A percentile compares a stretch with the other conserved stretches of the same genome.
These are phyloP conservation scores for Ctenosaura bakeri DNA, from an alignment of 2,797 vertebrate species.

Conservation along the genomic window DNA sequence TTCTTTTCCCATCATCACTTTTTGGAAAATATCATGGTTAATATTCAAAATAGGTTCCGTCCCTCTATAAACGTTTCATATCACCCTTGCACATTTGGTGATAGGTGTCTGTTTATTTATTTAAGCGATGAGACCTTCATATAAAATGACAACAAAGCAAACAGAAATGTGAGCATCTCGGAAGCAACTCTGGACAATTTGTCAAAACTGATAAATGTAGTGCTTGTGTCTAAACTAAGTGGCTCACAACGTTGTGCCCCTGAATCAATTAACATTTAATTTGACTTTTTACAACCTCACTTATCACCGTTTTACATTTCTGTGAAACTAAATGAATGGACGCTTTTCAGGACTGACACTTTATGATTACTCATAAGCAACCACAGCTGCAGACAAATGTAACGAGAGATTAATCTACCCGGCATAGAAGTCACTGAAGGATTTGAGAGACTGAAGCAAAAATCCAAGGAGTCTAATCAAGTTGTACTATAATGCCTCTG, in stretches of 20 bases:
- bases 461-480: constrained; percentile 17
- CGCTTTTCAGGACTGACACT: constrained; percentile 76
- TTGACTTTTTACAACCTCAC: constrained; percentile 81
- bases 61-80: constrained; percentile 49
- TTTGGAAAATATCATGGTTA: constrained; percentile 58
- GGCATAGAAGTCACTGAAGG: constrained; percentile 41
- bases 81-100: constrained; percentile 35
- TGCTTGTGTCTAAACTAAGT: constrained; percentile 68
- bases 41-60: constrained; percentile 35
- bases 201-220: constrained; percentile 76
- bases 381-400: constrained; percentile 62
- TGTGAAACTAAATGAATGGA: constrained; percentile 76
- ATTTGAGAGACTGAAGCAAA: constrained; percentile 40
- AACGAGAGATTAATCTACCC: constrained; percentile 72
- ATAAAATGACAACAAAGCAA: constrained; percentile 56
- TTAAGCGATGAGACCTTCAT: constrained; percentile 36
- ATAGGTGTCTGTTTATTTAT: constrained; percentile 13
- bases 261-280: constrained; percentile 85
- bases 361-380: constrained; percentile 76
- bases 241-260: constrained; percentile 71
- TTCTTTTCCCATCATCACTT: constrained; percentile 58
- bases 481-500: constrained; percentile 1
- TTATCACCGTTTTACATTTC: constrained; percentile 77
- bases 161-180: constrained; percentile 60
- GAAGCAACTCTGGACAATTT: constrained; percentile 72